Base-by-base conservation (phyloP, 2,113 vertebrate genomes). In the Neogale vison region DNA sequence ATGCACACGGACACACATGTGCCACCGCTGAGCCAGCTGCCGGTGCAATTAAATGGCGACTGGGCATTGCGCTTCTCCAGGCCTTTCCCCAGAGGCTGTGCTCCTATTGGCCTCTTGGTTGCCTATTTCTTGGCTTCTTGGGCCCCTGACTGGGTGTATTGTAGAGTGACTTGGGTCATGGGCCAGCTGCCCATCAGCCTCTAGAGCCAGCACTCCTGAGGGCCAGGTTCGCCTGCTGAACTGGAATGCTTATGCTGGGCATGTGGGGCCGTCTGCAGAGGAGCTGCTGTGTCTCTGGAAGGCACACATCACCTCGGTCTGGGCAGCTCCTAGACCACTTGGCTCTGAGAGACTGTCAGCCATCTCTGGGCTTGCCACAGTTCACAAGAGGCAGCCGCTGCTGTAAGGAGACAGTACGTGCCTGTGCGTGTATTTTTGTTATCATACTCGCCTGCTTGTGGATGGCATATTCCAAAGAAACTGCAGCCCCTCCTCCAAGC, bases 381-480 rank as follows among this genome's bases (percentile, higher is more conserved):
- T 86, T 86, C 69, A n/a, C 26, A 39, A 90, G 52, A 77, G 86
- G 15, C 69, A 77, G 80, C 67, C 1, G 6, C 50, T 86, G 52
- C 76, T 87, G 1, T 29, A 36, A 76, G n/a, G 50, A 65, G 59
- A 36, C 17, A 31, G 36, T 61, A n/a, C 74, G 82, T 57, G 52
- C 45, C n/a, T 85, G 24, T 67, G 31, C 81, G 6, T 59, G 13
- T 90, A 83, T 42, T 85, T 67, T 42, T 61, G 29, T 74, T 79
- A 52, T 50, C 88, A 4, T 29, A 24, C 50, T 61, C 24, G 12
- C 65, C 69, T 39, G 4, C 55, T 55, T 61, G 59, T 79, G 81
- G 92, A 61, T 74, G 45, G 50, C 31, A 29, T 84, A 55, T 80
- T 61, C 36, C 82, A 94, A 52, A 81, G 74, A 94, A 86, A 93